Percentiles rank a stretch among this genome's conserved stretches.
Evolutionary conservation across 2,888 invertebrate genomes (phyloP).

Genomic region (Chrysolina haemoptera): DNA sequence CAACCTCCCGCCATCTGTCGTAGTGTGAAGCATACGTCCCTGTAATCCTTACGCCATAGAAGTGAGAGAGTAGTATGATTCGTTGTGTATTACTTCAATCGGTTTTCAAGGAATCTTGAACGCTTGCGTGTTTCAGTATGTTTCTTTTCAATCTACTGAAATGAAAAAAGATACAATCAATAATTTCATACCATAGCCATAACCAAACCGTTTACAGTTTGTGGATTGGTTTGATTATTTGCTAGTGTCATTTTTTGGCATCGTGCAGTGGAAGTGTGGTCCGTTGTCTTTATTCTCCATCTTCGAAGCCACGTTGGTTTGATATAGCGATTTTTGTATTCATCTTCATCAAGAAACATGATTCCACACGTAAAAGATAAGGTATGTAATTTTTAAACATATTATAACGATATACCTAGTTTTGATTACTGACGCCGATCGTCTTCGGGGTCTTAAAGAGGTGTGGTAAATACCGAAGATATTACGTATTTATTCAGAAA

Average conservation of each 20-base stretch:
- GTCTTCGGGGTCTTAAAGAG: slow-evolving; percentile 2
- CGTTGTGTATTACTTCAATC: background rate
- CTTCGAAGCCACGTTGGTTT: slow-evolving; percentile 37
- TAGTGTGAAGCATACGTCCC: background rate
- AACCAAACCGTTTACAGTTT: slow-evolving; percentile 2
- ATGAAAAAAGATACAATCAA: slow-evolving; percentile 11
- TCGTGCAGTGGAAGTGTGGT: slow-evolving; percentile 10
- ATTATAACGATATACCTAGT: background rate
- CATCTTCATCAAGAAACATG: slow-evolving; percentile 53
- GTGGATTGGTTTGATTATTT: slow-evolving; percentile 6
- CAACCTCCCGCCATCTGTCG: background rate
- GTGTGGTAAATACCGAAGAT: slow-evolving; percentile 3
- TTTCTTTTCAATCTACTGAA: slow-evolving; percentile 16
- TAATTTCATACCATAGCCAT: background rate
- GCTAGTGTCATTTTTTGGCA: slow-evolving; percentile 28
- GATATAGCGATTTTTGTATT: slow-evolving; percentile 23
- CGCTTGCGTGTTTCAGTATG: slow-evolving; percentile 15
- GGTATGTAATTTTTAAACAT: slow-evolving; percentile 50
- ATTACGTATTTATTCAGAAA: slow-evolving; percentile 17
- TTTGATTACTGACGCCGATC: background rate
- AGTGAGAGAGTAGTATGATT: background rate
- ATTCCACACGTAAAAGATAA: slow-evolving; percentile 74
- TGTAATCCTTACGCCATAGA: background rate
- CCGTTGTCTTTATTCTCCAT: slow-evolving; percentile 6
- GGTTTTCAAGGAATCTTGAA: background rate